Evolutionary conservation across 2,113 vertebrate genomes (phyloP).

Genomic region (Mesitornis unicolor): DNA sequence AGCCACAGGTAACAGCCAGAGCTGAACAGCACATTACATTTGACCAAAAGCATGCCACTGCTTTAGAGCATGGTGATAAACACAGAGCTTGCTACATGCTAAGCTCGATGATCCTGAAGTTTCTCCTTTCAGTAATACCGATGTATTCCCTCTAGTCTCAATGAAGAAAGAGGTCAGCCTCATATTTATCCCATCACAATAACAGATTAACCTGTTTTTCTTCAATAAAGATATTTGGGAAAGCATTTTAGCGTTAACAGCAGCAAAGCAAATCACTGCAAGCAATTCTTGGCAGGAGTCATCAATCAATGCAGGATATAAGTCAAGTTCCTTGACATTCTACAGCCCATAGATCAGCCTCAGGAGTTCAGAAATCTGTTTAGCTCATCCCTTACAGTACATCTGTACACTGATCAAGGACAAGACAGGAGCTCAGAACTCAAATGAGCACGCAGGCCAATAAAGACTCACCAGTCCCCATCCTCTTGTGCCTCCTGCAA

Average conservation of each 20-base stretch:
- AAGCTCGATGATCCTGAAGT: not conserved
- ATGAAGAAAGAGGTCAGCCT: not conserved
- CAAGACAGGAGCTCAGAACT: not conserved
- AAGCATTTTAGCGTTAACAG: not conserved
- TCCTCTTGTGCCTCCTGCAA: not conserved
- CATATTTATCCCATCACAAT: not conserved
- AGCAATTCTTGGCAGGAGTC: not conserved
- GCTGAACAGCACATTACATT: not conserved
- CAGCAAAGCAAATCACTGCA: not conserved
- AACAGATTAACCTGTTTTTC: not conserved
- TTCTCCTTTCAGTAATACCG: not conserved
- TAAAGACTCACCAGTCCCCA: not conserved
- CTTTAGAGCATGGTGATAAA: not conserved
- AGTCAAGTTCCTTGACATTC: not conserved
- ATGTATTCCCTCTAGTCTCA: not conserved
- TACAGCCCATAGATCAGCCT: not conserved
- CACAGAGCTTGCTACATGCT: not conserved
- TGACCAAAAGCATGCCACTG: not conserved
- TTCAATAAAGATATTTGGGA: not conserved
- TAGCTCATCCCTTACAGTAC: not conserved
- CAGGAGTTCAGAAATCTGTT: not conserved
- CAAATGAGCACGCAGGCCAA: not conserved
- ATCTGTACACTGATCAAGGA: not conserved
- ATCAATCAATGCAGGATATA: not conserved
- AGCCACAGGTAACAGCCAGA: not conserved